Percentiles rank a stretch among this genome's conserved stretches.
Evolutionary conservation across 2,113 vertebrate species (phyloP).

Genomic region (Cyrtonyx montezumae): DNA sequence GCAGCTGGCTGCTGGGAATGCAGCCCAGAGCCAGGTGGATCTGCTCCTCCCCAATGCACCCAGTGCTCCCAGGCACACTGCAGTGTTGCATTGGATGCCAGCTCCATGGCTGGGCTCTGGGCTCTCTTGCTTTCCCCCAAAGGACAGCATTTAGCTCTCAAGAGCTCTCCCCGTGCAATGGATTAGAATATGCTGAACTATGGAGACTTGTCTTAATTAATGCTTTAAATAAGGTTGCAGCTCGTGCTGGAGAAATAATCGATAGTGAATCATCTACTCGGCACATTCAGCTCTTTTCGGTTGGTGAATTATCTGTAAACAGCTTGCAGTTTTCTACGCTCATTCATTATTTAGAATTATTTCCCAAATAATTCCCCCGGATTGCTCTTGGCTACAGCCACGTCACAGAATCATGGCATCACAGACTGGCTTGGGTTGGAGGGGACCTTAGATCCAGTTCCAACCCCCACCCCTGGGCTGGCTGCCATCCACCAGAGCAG

Average conservation of each 20-base stretch:
- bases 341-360: conserved; percentile 71
- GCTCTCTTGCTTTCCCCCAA: background rate
- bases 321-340: conserved; percentile 52
- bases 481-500: background rate
- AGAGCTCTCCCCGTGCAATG: background rate
- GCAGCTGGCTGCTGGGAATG: conserved; percentile 13
- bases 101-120: background rate
- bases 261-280: conserved; percentile 59
- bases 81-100: rapidly evolving
- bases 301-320: conserved; percentile 47
- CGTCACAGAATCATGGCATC: no score
- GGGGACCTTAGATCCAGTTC: no score
- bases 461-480: no score
- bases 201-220: conserved; percentile 63
- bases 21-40: conserved; percentile 26
- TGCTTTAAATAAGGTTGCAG: conserved; percentile 64
- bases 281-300: conserved; percentile 59
- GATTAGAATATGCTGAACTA: conserved; percentile 63
- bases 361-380: conserved; percentile 55
- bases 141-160: background rate
- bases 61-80: rapidly evolving
- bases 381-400: conserved; percentile 31
- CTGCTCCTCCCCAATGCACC: background rate
- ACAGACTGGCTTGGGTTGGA: no score
- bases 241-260: conserved; percentile 61